phyloP scores from a whole-genome alignment of 2,113 vertebrate species.

The Strigops habroptila region DNA sequence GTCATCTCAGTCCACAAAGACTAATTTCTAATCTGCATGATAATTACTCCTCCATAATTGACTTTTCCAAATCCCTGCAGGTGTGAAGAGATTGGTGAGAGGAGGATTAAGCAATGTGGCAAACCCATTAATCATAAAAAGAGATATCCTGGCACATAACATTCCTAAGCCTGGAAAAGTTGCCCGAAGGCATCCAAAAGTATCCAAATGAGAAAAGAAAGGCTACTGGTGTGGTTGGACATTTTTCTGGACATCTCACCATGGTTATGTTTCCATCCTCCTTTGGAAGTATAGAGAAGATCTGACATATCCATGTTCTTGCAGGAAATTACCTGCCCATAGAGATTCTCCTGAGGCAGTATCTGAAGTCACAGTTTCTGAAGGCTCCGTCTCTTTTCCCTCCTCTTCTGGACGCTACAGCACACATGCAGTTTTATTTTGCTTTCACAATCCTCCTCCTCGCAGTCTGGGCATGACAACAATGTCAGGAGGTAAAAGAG shows the following conservation, averaged over 20 bases:
- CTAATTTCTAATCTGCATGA: background rate
- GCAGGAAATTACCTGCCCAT: background rate
- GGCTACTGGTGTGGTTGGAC: background rate
- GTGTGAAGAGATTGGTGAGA: background rate
- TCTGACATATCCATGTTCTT: accelerated
- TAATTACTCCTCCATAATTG: background rate
- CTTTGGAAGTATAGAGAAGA: background rate
- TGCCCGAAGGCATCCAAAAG: background rate
- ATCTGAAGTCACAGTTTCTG: background rate
- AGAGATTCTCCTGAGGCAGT: background rate
- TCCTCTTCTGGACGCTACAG: accelerated
- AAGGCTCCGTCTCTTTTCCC: background rate
- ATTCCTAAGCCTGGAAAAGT: background rate
- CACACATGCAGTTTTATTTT: background rate
- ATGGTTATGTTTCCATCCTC: background rate
- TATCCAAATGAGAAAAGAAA: background rate
- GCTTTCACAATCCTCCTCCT: background rate
- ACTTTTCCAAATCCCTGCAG: background rate
- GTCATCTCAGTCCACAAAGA: background rate
- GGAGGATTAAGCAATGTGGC: background rate
- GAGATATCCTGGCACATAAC: background rate
- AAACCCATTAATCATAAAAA: background rate
- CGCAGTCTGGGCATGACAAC: background rate
- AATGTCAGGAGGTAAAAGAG: background rate
- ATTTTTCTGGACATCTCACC: background rate